Conservation (phyloP, 2,797 vertebrate species). For the Xenops minutus region DNA sequence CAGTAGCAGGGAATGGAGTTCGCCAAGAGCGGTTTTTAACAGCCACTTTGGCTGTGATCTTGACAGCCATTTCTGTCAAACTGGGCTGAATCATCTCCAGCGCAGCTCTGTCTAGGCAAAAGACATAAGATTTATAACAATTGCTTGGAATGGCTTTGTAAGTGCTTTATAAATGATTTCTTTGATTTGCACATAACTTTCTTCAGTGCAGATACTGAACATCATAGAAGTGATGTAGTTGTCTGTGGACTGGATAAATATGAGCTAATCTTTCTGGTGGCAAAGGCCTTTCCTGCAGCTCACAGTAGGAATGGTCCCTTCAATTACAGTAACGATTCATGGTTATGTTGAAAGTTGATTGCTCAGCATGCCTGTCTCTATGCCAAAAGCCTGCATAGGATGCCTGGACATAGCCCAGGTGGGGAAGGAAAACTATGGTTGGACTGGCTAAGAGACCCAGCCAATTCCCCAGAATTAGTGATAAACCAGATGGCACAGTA, state of each 20-base stretch:
- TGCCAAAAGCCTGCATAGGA: neutral
- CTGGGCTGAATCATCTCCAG: neutral
- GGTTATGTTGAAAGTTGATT: neutral
- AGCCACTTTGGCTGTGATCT: slow-evolving; percentile 26
- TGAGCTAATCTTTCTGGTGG: neutral
- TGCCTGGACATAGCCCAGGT: neutral
- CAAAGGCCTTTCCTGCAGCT: neutral
- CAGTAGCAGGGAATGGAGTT: neutral
- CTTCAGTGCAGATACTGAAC: neutral
- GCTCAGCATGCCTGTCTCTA: neutral
- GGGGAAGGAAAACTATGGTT: neutral
- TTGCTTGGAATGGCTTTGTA: neutral
- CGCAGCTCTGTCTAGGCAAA: neutral
- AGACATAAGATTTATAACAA: neutral
- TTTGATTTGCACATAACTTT: slow-evolving; percentile 2
- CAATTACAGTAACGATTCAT: neutral
- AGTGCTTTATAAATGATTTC: neutral
- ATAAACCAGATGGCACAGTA: neutral
- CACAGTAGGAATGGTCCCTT: neutral
- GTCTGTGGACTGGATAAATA: neutral
- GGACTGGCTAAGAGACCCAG: neutral
- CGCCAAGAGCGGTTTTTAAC: neutral
- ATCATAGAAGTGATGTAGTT: neutral
- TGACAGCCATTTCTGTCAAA: slow-evolving; percentile 19
- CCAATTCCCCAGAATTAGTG: neutral